phyloP scores from a whole-genome alignment of 2,888 invertebrate genomes.

The Ecdyonurus torrentis region DNA sequence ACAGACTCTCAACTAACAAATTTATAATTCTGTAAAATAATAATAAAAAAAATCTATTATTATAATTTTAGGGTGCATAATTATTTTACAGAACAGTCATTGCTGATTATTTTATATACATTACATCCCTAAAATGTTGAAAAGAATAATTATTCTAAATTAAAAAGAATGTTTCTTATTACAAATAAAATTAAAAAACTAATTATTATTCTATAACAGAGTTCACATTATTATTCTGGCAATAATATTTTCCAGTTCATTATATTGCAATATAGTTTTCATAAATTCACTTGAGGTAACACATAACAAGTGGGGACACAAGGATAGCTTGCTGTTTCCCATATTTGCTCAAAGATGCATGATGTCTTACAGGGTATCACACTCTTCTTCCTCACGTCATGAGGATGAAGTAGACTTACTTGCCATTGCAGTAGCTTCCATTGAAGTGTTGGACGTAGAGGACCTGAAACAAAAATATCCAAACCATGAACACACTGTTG shows the following conservation, averaged over 20 bases:
- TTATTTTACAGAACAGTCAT: too few species aligned
- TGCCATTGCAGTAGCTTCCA: not conserved
- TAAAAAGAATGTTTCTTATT: not conserved
- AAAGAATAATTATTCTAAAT: too few species aligned
- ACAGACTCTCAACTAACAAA: too few species aligned
- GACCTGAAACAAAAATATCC: too few species aligned
- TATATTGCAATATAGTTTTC: not conserved
- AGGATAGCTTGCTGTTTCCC: not conserved
- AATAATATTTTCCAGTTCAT: too few species aligned
- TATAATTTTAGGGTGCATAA: too few species aligned
- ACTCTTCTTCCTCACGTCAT: not conserved
- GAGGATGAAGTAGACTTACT: not conserved
- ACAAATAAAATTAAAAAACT: not conserved
- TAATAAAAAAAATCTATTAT: too few species aligned
- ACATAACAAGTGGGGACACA: not conserved
- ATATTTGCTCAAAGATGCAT: not conserved
- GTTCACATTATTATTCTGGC: too few species aligned
- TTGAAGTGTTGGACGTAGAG: not conserved
- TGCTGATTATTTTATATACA: not conserved
- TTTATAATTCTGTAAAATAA: too few species aligned
- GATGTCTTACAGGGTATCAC: not conserved
- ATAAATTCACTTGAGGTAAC: not conserved
- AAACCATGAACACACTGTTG: too few species aligned
- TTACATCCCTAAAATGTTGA: too few species aligned
- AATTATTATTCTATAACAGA: too few species aligned